Evolutionary conservation across 2,797 vertebrate genomes (phyloP).

Genomic region (Danio tinwini): DNA sequence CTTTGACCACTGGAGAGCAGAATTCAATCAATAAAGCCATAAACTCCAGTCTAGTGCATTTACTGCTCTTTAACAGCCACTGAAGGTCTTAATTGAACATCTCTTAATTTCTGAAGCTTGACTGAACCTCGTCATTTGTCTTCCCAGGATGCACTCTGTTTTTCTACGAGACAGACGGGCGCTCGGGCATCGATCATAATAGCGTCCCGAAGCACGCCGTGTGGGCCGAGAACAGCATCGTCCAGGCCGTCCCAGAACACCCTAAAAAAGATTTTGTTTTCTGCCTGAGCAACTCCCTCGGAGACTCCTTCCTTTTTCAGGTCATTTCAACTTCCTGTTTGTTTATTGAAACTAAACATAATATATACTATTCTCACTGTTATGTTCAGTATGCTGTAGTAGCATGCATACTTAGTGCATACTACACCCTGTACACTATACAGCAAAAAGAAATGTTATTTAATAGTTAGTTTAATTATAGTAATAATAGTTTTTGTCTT

Average conservation of each 20-base stretch:
- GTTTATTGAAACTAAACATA: neutral
- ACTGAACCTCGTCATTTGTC: neutral
- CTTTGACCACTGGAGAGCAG: conserved; percentile 80
- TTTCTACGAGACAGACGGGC: conserved; percentile 91
- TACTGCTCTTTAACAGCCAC: conserved; percentile 1
- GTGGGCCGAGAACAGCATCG: conserved; percentile 97
- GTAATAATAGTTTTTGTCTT: no score
- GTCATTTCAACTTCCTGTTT: conserved; percentile 65
- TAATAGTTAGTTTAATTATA: no score
- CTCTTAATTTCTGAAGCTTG: neutral
- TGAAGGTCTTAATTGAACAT: neutral
- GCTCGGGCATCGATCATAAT: conserved; percentile 91
- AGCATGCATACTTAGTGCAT: neutral
- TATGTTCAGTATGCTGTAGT: neutral
- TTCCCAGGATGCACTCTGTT: conserved; percentile 90
- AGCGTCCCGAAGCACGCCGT: conserved; percentile 92
- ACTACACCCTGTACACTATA: neutral
- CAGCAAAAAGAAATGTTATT: no score
- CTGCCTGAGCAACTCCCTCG: conserved; percentile 96
- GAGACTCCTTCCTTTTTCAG: conserved; percentile 97
- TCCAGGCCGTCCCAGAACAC: conserved; percentile 95
- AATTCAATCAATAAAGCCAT: conserved; percentile 67
- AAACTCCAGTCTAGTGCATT: conserved; percentile 31
- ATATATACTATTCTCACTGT: neutral
- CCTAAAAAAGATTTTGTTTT: conserved; percentile 98